phyloP scores from a whole-genome alignment of 2,113 vertebrate genomes.

The Epinephelus cyanopodus region DNA sequence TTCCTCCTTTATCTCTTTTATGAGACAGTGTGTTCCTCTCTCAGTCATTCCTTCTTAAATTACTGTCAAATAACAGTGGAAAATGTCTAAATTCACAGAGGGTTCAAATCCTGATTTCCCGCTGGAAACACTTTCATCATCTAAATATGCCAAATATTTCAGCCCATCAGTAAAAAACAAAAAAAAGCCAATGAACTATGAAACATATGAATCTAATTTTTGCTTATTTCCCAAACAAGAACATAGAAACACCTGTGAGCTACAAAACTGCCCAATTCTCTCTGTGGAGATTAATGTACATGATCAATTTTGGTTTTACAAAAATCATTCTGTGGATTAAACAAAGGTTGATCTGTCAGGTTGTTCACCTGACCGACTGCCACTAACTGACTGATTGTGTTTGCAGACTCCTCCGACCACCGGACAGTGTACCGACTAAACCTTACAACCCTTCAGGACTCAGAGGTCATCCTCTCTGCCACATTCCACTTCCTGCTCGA shows the following conservation, averaged over 20 bases:
- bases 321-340: not conserved
- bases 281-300: not conserved
- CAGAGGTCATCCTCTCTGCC: conserved; percentile 91
- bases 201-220: conserved; percentile 12
- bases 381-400: conserved; percentile 63
- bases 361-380: conserved; percentile 45
- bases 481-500: conserved; percentile 91
- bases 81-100: conserved; percentile 16
- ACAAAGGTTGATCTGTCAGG: not conserved
- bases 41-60: not conserved
- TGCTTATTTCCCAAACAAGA: not conserved
- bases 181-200: conserved; percentile 5
- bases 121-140: not conserved
- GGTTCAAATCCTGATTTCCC: not conserved
- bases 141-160: conserved; percentile 16
- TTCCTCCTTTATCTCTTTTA: not conserved
- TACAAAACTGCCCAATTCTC: not conserved
- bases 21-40: not conserved
- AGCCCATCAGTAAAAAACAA: not conserved
- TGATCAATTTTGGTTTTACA: not conserved
- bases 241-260: too few relatives aligned
- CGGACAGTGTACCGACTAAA: conserved; percentile 89
- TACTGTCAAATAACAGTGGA: not conserved
- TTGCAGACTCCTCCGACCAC: conserved; percentile 63
- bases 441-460: conserved; percentile 91